Percentiles rank a stretch among this genome's conserved stretches.
Evolutionary conservation across 2,113 vertebrate genomes (phyloP).

Genomic region (Apodemus speciosus): DNA sequence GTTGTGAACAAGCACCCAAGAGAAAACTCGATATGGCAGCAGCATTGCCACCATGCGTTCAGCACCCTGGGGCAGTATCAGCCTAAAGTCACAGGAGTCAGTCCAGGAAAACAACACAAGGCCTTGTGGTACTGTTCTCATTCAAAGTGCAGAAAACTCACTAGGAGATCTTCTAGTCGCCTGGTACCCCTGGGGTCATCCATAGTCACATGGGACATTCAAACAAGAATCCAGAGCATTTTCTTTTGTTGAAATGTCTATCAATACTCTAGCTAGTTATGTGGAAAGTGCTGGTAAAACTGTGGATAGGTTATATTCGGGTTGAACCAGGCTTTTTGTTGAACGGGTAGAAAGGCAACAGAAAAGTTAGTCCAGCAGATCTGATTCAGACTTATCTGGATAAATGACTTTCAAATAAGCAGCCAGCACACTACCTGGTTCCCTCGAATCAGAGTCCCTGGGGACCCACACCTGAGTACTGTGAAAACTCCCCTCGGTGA

Average conservation of each 20-base stretch:
- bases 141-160: background rate
- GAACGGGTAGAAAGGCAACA: background rate
- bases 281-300: background rate
- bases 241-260: background rate
- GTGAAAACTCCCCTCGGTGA: conserved; percentile 28
- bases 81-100: background rate
- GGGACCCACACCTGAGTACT: background rate
- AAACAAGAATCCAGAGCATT: background rate
- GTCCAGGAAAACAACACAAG: background rate
- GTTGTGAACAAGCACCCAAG: background rate
- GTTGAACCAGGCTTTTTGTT: background rate
- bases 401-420: conserved; percentile 43
- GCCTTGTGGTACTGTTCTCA: background rate
- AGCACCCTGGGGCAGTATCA: background rate
- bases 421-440: background rate
- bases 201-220: background rate
- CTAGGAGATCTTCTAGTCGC: background rate
- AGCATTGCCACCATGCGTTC: background rate
- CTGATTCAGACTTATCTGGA: background rate
- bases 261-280: background rate
- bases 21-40: background rate
- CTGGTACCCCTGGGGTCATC: background rate
- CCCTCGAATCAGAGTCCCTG: background rate
- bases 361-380: background rate
- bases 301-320: background rate